phyloP scores from a whole-genome alignment of 2,113 vertebrate genomes.

The Macquaria ambigua region DNA sequence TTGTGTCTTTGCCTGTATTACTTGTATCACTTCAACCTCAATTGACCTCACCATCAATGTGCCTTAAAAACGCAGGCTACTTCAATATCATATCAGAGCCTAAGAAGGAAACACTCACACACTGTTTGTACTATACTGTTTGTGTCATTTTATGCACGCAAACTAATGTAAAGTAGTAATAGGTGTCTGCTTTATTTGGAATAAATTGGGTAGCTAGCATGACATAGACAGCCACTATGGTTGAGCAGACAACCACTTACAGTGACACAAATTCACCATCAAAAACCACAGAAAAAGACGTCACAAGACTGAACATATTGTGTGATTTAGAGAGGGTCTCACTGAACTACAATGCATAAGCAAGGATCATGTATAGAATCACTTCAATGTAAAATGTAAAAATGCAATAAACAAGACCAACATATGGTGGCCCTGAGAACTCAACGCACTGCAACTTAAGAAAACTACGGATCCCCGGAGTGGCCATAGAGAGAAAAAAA shows the following conservation, averaged over 20 bases:
- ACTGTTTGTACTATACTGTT: background rate
- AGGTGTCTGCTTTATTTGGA: background rate
- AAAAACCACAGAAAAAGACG: background rate
- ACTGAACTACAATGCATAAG: background rate
- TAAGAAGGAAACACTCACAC: background rate
- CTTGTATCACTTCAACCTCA: background rate
- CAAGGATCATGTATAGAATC: background rate
- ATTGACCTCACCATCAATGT: background rate
- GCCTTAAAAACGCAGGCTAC: background rate
- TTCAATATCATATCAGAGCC: background rate
- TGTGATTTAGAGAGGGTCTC: background rate
- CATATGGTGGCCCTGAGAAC: too few species aligned
- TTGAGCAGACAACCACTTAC: background rate
- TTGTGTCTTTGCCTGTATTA: constrained; percentile 26
- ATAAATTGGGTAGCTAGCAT: background rate
- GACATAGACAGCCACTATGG: background rate
- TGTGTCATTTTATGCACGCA: background rate
- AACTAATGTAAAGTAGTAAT: background rate
- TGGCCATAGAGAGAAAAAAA: too few species aligned
- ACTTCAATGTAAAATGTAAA: background rate
- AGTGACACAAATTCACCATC: background rate
- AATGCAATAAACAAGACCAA: background rate
- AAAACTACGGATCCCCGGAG: too few species aligned
- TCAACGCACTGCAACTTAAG: too few species aligned
- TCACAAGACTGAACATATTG: background rate